Percentiles rank a stretch among this genome's conserved stretches.
Conservation (phyloP, 2,113 vertebrate genomes). For the Grus americana region DNA sequence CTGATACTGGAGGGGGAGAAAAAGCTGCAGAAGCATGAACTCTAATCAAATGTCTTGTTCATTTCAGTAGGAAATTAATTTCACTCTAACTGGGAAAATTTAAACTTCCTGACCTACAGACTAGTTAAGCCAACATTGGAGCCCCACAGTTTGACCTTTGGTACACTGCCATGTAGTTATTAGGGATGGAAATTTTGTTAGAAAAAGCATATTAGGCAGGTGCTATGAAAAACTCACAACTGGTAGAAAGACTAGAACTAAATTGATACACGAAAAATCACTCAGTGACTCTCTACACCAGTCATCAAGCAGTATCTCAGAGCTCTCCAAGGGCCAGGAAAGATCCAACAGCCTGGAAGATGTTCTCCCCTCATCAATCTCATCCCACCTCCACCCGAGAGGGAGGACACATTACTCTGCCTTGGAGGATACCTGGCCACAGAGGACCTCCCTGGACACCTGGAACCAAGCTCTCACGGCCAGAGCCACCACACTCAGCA, state of each 20-base stretch:
- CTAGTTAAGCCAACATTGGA: background rate
- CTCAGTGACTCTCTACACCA: background rate
- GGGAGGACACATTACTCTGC: background rate
- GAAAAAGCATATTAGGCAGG: background rate
- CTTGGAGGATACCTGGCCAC: background rate
- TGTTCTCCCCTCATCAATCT: background rate
- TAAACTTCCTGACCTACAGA: background rate
- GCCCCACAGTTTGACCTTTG: background rate
- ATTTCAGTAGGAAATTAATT: background rate
- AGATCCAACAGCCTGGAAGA: background rate
- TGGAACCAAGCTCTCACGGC: background rate
- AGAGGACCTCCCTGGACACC: background rate
- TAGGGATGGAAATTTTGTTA: background rate
- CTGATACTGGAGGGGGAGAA: background rate
- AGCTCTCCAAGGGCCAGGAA: background rate
- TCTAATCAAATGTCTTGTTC: background rate
- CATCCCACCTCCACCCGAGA: background rate
- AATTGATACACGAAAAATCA: background rate
- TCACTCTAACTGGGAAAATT: background rate
- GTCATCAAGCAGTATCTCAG: background rate
- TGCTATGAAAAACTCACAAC: background rate
- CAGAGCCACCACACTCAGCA: rapidly evolving
- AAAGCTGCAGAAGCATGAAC: background rate
- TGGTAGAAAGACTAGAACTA: background rate
- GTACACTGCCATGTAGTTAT: background rate